These are phyloP conservation scores for Nibea coibor DNA, from an alignment of 2,113 vertebrate species.

Conservation along the genomic window DNA sequence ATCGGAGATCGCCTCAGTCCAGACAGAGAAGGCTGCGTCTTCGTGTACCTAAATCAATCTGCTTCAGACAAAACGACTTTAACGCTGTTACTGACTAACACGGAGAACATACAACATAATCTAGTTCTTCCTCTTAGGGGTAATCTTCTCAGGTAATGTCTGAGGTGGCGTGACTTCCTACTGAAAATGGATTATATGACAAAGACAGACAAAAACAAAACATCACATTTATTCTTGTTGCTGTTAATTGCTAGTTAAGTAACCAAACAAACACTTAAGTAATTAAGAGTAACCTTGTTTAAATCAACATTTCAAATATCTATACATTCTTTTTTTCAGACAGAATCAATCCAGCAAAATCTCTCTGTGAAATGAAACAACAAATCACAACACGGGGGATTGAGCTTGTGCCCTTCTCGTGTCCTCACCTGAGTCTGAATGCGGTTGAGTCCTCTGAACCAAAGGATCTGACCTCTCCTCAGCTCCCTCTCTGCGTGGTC, in stretches of 20 bases:
- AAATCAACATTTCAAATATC: neutral
- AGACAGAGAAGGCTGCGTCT: constrained; percentile 30
- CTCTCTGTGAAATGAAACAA: neutral
- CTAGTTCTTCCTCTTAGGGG: constrained; percentile 4
- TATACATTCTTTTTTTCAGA: neutral
- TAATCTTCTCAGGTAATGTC: neutral
- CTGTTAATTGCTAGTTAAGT: neutral
- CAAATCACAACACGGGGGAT: neutral
- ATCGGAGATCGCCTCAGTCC: constrained; percentile 20
- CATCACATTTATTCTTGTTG: neutral
- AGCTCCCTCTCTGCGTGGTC: constrained; percentile 97
- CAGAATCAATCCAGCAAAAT: neutral
- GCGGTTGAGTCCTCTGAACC: constrained; percentile 98
- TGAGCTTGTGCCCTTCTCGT: neutral
- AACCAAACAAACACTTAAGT: neutral
- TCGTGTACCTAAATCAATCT: constrained; percentile 62
- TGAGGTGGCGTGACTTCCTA: neutral
- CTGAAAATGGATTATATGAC: constrained; percentile 17
- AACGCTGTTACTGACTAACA: constrained; percentile 44
- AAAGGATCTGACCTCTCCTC: constrained; percentile 96
- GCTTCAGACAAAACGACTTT: constrained; percentile 60
- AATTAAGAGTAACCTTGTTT: neutral
- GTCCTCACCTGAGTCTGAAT: constrained; percentile 97
- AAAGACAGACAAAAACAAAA: constrained; percentile 40
- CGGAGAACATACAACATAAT: constrained; percentile 10